Evolutionary conservation across 2,797 vertebrate genomes (phyloP), one percentile per base, ranked within the genome.

Genomic region (Oryzias dopingdopingensis): DNA sequence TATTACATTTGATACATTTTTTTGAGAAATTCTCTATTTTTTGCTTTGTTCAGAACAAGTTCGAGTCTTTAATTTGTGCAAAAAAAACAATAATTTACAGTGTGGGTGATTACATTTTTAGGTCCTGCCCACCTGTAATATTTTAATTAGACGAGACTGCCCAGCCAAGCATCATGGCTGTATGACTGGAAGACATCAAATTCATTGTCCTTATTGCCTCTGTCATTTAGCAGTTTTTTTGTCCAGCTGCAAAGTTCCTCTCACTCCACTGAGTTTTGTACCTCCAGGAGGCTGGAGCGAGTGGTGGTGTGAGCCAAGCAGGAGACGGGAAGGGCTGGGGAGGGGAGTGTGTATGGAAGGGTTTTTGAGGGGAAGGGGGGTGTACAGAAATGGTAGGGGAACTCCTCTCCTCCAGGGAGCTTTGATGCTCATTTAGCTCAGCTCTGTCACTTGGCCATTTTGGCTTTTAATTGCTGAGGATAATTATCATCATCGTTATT

Each of bases 181-280:
- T 67, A 91, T 98, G 95, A 94, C 95, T 98, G 90, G 91, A 90
- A 96, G 95, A 96, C 95, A 96, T 95, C 93, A 95, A 96, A 96
- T 96, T 98, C 94, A 95, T 95, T 96, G 96, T 98, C 96, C 95
- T 95, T 95, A 96, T 94, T 94, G 96, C 96, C 94, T 89, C 94
- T 96, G 95, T 98, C 96, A 96, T 95, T 96, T 95, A 93, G 93
- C 93, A 94, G 94, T 94, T 93, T 95, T 26, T 96, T 95, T 95
- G 93, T 96, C 93, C 93, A 80, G 91, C 92, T 89, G 86, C 81
- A 92, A 93, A 94, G 92, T 95, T 95, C 91, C 95, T 94, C 91
- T 94, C 96, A 96, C 94, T 96, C 91, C 94, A 95, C 86, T 97
- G 95, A 93, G 84, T 93, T 94, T 94, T 89, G 77, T 94, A 93